A percentile compares a stretch with the other conserved stretches of the same genome.
phyloP scores from a whole-genome alignment of 1,140 invertebrate genomes.

The Wiebesia pumilae region DNA sequence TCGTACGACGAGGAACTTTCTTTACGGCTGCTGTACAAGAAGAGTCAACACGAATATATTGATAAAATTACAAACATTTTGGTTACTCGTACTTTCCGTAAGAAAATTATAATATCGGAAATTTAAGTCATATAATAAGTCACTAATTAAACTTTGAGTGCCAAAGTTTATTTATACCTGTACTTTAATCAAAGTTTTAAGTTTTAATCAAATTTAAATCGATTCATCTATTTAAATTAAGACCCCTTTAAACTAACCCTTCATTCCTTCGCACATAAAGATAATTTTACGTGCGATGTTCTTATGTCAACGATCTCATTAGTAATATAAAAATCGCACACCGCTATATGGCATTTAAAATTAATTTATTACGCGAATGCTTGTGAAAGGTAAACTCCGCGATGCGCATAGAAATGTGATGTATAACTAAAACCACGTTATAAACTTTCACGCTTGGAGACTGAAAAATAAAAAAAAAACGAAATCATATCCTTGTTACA shows the following conservation, averaged over 20 bases:
- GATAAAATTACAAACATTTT: no score
- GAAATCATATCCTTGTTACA: constrained; percentile 20
- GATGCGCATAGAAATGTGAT: not conserved
- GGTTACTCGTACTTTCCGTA: no score
- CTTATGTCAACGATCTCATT: not conserved
- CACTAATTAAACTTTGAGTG: not conserved
- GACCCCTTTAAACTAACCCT: not conserved
- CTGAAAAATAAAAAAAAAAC: constrained; percentile 30
- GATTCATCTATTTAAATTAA: not conserved
- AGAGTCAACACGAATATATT: no score
- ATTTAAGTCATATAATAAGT: not conserved
- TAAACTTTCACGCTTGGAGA: constrained; percentile 37
- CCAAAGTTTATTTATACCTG: not conserved
- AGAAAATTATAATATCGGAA: not conserved
- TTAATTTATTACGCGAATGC: not conserved
- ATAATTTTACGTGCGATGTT: not conserved
- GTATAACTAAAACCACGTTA: not conserved
- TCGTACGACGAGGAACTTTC: no score
- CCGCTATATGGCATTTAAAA: not conserved
- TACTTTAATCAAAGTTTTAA: not conserved
- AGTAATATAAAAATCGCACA: not conserved
- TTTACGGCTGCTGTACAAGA: no score
- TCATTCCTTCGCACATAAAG: not conserved
- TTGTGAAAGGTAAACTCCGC: not conserved
- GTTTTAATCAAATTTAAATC: not conserved